phyloP scores from a whole-genome alignment of 2,888 invertebrate genomes.

The Phaonia tiefii region DNA sequence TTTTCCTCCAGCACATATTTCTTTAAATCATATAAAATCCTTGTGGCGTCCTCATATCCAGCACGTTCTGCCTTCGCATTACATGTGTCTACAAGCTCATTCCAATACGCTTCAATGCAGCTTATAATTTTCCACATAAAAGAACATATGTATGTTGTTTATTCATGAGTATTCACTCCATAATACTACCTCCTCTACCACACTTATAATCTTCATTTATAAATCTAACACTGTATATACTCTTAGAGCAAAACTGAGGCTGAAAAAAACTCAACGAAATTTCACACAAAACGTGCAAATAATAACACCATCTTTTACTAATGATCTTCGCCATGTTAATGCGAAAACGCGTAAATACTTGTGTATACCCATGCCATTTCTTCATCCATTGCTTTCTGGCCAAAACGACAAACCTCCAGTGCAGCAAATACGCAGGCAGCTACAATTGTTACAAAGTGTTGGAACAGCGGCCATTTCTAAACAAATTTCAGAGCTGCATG shows the following conservation, averaged over 20 bases:
- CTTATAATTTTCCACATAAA: not conserved
- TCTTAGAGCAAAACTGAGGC: slow-evolving; percentile 19
- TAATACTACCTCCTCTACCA: slow-evolving; percentile 25
- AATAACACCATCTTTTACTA: slow-evolving; percentile 79
- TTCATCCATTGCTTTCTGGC: not conserved
- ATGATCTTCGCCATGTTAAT: slow-evolving; percentile 74
- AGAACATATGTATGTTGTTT: not conserved
- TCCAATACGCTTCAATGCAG: no score
- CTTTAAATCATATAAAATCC: no score
- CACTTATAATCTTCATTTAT: slow-evolving; percentile 57
- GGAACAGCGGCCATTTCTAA: slow-evolving; percentile 33
- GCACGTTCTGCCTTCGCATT: no score
- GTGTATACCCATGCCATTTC: not conserved
- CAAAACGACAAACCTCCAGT: not conserved
- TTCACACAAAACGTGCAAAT: slow-evolving; percentile 80
- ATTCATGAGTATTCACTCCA: not conserved
- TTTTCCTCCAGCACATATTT: no score
- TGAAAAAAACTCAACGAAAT: slow-evolving; percentile 31
- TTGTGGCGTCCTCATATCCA: no score
- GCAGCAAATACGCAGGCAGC: slow-evolving; percentile 15
- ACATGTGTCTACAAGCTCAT: no score
- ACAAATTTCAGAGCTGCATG: slow-evolving; percentile 51
- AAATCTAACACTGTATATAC: slow-evolving; percentile 61
- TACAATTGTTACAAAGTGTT: not conserved
- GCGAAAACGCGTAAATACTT: slow-evolving; percentile 60